These are phyloP conservation scores for Leptatherina wallacei DNA, from an alignment of 2,797 vertebrate genomes.

Conservation along the genomic window DNA sequence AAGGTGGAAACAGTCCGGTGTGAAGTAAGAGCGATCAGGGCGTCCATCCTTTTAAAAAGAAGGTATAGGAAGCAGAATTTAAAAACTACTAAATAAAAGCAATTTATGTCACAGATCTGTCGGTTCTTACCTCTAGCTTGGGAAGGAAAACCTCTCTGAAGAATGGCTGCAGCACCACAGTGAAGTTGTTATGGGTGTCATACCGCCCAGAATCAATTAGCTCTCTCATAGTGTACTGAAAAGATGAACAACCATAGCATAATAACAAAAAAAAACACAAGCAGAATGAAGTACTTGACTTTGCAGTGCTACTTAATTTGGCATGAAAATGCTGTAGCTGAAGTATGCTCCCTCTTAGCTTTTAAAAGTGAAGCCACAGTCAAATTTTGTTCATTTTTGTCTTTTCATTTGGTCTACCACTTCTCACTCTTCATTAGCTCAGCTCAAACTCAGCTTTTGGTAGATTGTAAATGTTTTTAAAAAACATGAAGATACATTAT, in stretches of 20 bases:
- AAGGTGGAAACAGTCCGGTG: slow-evolving; percentile 91
- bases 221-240: slow-evolving; percentile 79
- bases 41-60: slow-evolving; percentile 80
- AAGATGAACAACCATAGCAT: slow-evolving; percentile 2
- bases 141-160: slow-evolving; percentile 79
- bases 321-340: neutral
- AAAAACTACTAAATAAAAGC: neutral
- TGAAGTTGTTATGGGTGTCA: slow-evolving; percentile 88
- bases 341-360: neutral
- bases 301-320: neutral
- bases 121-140: slow-evolving; percentile 75
- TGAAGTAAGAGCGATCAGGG: slow-evolving; percentile 88
- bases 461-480: too few species aligned
- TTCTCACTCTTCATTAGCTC: too few species aligned
- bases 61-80: neutral
- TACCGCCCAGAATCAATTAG: slow-evolving; percentile 89
- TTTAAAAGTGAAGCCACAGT: neutral
- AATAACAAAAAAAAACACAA: neutral
- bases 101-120: neutral
- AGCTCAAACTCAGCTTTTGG: too few species aligned
- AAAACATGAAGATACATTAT: too few species aligned
- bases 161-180: slow-evolving; percentile 91
- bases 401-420: too few species aligned
- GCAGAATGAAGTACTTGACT: neutral
- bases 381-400: neutral